Percentiles rank a stretch among this genome's conserved stretches.
These are phyloP conservation scores for Trichacis sp. DNA, from an alignment of 2,888 invertebrate species.

Conservation along the genomic window DNA sequence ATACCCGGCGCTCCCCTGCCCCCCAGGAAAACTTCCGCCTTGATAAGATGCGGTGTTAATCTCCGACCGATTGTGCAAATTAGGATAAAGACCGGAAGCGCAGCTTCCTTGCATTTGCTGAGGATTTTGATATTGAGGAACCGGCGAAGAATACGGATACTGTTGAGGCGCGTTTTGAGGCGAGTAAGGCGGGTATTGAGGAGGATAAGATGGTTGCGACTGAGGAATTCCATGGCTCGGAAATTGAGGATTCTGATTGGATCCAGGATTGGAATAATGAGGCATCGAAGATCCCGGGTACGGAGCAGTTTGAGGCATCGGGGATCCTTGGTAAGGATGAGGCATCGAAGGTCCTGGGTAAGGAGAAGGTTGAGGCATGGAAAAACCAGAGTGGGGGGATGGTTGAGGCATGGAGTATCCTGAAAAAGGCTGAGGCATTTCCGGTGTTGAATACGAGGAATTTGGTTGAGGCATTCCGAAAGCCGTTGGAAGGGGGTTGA, in stretches of 20 bases:
- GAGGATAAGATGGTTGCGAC: conserved; percentile 39
- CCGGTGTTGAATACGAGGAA: conserved; percentile 38
- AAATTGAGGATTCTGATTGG: too few species aligned
- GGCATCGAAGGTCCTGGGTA: conserved; percentile 10
- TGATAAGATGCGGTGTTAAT: conserved; percentile 39
- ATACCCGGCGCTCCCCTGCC: conserved; percentile 57
- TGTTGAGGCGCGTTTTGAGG: neutral
- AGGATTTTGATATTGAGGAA: conserved; percentile 15
- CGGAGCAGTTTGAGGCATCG: too few species aligned
- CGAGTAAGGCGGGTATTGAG: conserved; percentile 20
- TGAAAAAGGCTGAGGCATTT: conserved; percentile 5
- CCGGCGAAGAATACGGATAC: conserved; percentile 7
- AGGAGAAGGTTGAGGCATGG: conserved; percentile 23
- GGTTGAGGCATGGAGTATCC: conserved; percentile 23
- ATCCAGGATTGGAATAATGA: too few species aligned
- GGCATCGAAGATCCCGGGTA: too few species aligned
- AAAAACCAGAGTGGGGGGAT: neutral
- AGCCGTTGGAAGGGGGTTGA: conserved; percentile 50
- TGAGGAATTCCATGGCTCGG: conserved; percentile 59
- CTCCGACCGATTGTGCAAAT: conserved; percentile 26
- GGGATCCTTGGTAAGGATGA: conserved; percentile 35
- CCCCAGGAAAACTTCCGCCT: conserved; percentile 59
- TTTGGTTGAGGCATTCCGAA: conserved; percentile 63
- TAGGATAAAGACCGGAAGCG: conserved; percentile 47
- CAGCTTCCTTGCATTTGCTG: conserved; percentile 3